These are phyloP conservation scores for Steinernema feltiae DNA, from an alignment of 1,140 invertebrate species.

Conservation along the genomic window DNA sequence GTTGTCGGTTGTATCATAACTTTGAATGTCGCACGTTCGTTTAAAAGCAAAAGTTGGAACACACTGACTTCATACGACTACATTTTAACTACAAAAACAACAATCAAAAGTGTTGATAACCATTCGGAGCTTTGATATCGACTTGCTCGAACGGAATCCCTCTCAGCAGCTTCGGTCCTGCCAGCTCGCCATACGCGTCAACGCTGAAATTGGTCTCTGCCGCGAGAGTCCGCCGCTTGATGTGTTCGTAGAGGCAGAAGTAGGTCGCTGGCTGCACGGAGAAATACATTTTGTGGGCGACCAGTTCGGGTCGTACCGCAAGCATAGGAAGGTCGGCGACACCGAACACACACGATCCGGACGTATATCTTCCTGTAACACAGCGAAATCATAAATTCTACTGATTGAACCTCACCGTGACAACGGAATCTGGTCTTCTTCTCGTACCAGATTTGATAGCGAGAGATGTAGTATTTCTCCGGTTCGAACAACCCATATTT, in stretches of 20 bases:
- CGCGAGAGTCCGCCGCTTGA: background rate
- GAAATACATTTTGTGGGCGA: conserved; percentile 52
- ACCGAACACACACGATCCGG: conserved; percentile 47
- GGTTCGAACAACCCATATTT: background rate
- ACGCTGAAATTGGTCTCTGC: background rate
- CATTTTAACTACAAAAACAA: too few species aligned
- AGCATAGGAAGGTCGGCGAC: conserved; percentile 43
- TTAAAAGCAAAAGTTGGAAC: too few species aligned
- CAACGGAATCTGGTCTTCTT: background rate
- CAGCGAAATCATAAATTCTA: background rate
- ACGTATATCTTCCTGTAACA: background rate
- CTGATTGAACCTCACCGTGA: conserved; percentile 7
- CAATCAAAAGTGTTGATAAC: background rate
- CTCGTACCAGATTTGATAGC: conserved; percentile 31
- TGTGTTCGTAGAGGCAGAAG: conserved; percentile 37
- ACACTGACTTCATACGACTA: too few species aligned
- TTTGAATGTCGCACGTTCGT: too few species aligned
- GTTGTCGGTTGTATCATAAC: too few species aligned
- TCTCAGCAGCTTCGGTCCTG: background rate
- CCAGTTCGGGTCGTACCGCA: conserved; percentile 39
- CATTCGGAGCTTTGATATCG: background rate
- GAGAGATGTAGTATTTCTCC: conserved; percentile 19
- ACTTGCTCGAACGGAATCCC: background rate
- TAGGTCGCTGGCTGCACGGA: conserved; percentile 46
- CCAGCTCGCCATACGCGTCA: background rate